A percentile compares a stretch with the other conserved stretches of the same genome.
These are phyloP conservation scores for Octomys mimax DNA, from an alignment of 2,797 vertebrate genomes.

Conservation along the genomic window DNA sequence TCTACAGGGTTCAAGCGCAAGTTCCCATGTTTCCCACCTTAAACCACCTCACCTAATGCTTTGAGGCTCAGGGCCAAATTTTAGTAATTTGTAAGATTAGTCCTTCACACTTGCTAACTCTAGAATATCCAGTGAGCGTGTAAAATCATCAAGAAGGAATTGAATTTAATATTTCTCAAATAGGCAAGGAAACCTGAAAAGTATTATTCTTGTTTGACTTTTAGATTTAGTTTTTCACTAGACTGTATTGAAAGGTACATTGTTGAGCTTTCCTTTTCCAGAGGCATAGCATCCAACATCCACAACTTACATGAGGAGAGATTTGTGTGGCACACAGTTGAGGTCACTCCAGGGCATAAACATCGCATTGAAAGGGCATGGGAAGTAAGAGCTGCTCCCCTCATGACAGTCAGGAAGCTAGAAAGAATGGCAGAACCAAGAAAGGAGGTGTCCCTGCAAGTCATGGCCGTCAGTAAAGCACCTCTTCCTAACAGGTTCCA, in stretches of 20 bases:
- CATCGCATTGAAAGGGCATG: neutral
- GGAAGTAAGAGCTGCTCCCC: neutral
- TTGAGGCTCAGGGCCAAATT: neutral
- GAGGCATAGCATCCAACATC: neutral
- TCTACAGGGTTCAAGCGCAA: no score
- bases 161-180: neutral
- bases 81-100: neutral
- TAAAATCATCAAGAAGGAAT: neutral
- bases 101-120: neutral
- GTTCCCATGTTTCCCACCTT: no score
- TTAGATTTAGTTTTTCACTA: neutral
- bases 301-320: neutral
- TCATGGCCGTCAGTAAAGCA: neutral
- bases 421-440: neutral
- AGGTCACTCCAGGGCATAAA: neutral
- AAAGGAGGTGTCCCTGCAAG: neutral
- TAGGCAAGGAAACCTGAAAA: neutral
- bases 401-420: neutral
- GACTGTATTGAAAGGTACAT: neutral
- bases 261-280: neutral
- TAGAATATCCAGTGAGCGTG: neutral
- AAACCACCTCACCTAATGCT: no score
- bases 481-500: neutral
- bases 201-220: neutral
- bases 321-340: neutral